Evolutionary conservation across 2,113 vertebrate species (phyloP), one percentile per base, ranked within the genome.

Genomic region (Salvelinus alpinus): DNA sequence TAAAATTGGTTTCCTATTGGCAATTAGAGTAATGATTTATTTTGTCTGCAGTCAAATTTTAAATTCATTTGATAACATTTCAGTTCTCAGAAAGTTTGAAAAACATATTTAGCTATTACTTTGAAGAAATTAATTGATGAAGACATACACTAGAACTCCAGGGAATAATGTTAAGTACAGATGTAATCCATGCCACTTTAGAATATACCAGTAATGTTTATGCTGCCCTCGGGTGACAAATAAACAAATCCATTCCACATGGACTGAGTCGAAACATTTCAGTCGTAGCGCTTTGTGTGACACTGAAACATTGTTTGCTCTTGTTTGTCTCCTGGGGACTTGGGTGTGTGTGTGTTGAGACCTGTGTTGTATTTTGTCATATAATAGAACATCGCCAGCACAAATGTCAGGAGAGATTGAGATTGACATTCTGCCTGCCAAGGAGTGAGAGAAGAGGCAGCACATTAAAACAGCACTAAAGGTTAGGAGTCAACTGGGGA

Each of bases 391-490:
- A 76, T 83, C 75, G 78, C 80, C 74, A 79, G 65, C 69, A 84
- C 77, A 91, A 91, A 89, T 81, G 83, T 85, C 85, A 83, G 54
- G 75, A 76, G 75, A 78, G 81, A 87, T 73, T 83, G 44, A 89
- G 85, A 89, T 71, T 78, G 83, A 83, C 82, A 79, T 78, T 88
- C 77, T 78, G 76, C 75, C 82, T 82, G 75, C 80, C 83, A 86
- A 80, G 64, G 62, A 77, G 51, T 75, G 76, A 69, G 79, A 82
- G 74, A 76, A 80, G 74, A 88, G 73, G n/a, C 85, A 84, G 86
- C 86, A 90, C 85, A 88, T 90, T 89, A 91, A 91, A 91, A 82
- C 68, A 83, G 75, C 74, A 76, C 70, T 79, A 93, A 92, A 93
- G 90, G 90, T 92, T 88, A 92, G 82, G 71, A 78, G 79, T 84